Evolutionary conservation across 2,888 invertebrate genomes (phyloP).

Genomic region (Gortyna flavago): DNA sequence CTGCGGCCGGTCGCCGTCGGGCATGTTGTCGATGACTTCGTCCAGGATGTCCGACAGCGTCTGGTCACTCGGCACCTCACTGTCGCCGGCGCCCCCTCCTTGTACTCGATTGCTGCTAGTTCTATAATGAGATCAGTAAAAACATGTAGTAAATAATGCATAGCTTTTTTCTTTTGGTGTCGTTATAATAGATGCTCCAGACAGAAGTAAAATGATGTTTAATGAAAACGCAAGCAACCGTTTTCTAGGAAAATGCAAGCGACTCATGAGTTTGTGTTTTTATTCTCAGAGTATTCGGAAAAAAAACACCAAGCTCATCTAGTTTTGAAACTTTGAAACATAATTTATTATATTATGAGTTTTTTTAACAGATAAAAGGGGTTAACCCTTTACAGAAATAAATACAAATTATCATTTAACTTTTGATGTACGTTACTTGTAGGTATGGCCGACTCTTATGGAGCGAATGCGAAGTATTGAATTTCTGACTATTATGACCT

Average conservation of each 20-base stretch:
- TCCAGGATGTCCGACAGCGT: constrained; percentile 95
- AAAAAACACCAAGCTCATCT: background rate
- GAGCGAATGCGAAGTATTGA: background rate
- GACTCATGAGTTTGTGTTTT: background rate
- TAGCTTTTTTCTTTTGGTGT: background rate
- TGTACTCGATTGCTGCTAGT: constrained; percentile 74
- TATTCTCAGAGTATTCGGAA: background rate
- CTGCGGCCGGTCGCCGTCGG: constrained; percentile 89
- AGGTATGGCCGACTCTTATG: background rate
- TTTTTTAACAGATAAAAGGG: background rate
- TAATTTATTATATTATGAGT: background rate
- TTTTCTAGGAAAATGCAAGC: background rate
- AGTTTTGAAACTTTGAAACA: background rate
- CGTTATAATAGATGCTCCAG: background rate
- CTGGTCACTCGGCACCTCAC: constrained; percentile 90
- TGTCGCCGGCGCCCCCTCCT: constrained; percentile 82
- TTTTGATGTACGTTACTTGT: background rate
- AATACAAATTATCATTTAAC: background rate
- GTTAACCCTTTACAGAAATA: background rate
- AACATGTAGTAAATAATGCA: background rate
- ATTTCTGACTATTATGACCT: background rate
- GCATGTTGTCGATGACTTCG: constrained; percentile 95
- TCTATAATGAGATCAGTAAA: constrained; percentile 70
- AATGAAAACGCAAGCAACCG: background rate
- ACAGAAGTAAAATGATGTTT: background rate